phyloP scores from a whole-genome alignment of 2,888 invertebrate genomes.

The Blera fallax region DNA sequence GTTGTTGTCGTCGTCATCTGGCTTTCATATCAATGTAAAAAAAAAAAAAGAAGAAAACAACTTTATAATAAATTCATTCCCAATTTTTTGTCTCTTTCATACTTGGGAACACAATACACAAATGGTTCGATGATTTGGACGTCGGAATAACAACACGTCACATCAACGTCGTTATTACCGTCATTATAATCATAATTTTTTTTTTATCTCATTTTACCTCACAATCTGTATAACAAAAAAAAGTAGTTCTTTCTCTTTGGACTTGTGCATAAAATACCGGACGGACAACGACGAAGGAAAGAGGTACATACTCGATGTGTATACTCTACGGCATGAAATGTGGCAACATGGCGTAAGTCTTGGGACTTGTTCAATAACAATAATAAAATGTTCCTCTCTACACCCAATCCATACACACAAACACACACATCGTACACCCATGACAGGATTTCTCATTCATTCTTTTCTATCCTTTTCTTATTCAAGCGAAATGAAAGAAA shows the following conservation, averaged over 20 bases:
- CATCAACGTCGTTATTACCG: slow-evolving; percentile 71
- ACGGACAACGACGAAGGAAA: slow-evolving; percentile 23
- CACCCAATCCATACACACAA: not conserved
- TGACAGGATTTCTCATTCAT: slow-evolving; percentile 57
- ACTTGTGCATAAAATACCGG: slow-evolving; percentile 29
- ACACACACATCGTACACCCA: not conserved
- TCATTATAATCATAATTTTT: slow-evolving; percentile 65
- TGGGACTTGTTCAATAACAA: slow-evolving; percentile 66
- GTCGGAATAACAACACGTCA: slow-evolving; percentile 71
- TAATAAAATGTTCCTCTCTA: slow-evolving; percentile 48
- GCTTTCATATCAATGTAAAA: slow-evolving; percentile 19
- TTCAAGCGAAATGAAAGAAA: slow-evolving; percentile 9
- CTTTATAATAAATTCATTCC: slow-evolving; percentile 45
- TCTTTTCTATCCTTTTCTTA: slow-evolving; percentile 36
- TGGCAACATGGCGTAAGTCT: slow-evolving; percentile 53
- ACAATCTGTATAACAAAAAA: slow-evolving; percentile 22
- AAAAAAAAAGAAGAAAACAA: not conserved
- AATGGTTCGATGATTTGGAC: slow-evolving; percentile 68
- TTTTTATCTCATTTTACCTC: slow-evolving; percentile 24
- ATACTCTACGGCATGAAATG: slow-evolving; percentile 28
- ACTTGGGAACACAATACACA: slow-evolving; percentile 5
- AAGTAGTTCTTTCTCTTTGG: slow-evolving; percentile 26
- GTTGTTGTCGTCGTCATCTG: slow-evolving; percentile 52
- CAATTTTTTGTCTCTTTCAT: slow-evolving; percentile 40
- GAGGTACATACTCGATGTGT: slow-evolving; percentile 3